phyloP scores from a whole-genome alignment of 2,113 vertebrate species.

The Rynchops niger region DNA sequence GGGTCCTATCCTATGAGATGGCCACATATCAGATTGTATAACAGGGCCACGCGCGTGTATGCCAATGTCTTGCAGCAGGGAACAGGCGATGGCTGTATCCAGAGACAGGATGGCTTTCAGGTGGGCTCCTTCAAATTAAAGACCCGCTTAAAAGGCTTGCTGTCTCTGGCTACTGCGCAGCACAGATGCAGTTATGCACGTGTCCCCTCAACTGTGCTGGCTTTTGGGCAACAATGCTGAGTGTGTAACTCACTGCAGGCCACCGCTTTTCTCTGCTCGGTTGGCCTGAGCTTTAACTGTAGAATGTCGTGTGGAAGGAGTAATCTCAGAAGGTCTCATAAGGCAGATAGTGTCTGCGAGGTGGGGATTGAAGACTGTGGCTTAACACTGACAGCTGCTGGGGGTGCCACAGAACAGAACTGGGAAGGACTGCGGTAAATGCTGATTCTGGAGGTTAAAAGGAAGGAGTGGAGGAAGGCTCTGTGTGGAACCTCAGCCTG shows the following conservation, averaged over 20 bases:
- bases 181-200: not conserved
- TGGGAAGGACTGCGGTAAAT: not conserved
- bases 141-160: not conserved
- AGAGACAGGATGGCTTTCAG: not conserved
- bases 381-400: not conserved
- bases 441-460: not conserved
- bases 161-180: not conserved
- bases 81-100: not conserved
- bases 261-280: not conserved
- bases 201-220: not conserved
- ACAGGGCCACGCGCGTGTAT: accelerated
- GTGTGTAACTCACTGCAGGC: not conserved
- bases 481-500: not conserved
- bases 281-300: not conserved
- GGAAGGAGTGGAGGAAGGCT: not conserved
- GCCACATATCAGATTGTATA: not conserved
- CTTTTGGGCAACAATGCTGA: not conserved
- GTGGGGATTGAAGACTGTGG: not conserved
- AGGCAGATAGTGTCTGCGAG: not conserved
- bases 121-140: not conserved
- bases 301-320: not conserved
- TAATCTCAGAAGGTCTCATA: not conserved
- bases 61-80: not conserved
- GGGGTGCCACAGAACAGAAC: not conserved
- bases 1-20: not conserved